Base-by-base conservation (phyloP, 1,140 invertebrate genomes). In the Rhagoletis pomonella region DNA sequence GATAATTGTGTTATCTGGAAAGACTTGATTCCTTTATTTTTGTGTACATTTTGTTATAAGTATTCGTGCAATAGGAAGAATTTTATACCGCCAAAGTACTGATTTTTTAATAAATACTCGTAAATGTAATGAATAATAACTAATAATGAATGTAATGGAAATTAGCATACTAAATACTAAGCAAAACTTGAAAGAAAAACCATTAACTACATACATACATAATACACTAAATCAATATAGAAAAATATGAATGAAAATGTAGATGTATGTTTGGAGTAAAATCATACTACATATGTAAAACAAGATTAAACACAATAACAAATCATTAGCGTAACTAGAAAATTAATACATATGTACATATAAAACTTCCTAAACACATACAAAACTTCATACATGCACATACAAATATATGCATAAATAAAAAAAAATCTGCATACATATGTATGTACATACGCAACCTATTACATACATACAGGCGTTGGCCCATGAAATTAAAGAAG, bases 41-140 rank as follows among this genome's bases (percentile, higher is more conserved):
- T 81, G 19, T 81, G 44, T 81, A 81, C 55, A 81, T 81, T 81
- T 81, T 81, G 73, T 81, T 85, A 85, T 85, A 85, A 62, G 55
- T 85, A 85, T 85, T 85, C 59, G 84, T 17, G 84, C 84, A 85
- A 85, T 85, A 85, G 58, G 59, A 85, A 85, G 42, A 81, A 58
- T 81, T 81, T 81, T 81, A 81, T 81, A 81, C 73, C 73, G 73
- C 73, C 73, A 81, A 81, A 55, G 73, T 81, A 81, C 73, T 81
- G 73, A 81, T 81, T 81, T 81, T 81, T 81, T 81, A 55, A 81
- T 81, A 81, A 73, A 73, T 73, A 73, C 44, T 73, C 69, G 69
- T 81, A 81, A 81, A 81, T 81, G 42, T 50, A 55, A 81, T 19
- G n/a, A 50, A 81, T 62, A 81, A 81, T 47, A 19, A 55, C 7